A percentile compares a stretch with the other conserved stretches of the same genome.
These are phyloP conservation scores for Cyprinodon tularosa DNA, from an alignment of 2,113 vertebrate species.

Conservation along the genomic window DNA sequence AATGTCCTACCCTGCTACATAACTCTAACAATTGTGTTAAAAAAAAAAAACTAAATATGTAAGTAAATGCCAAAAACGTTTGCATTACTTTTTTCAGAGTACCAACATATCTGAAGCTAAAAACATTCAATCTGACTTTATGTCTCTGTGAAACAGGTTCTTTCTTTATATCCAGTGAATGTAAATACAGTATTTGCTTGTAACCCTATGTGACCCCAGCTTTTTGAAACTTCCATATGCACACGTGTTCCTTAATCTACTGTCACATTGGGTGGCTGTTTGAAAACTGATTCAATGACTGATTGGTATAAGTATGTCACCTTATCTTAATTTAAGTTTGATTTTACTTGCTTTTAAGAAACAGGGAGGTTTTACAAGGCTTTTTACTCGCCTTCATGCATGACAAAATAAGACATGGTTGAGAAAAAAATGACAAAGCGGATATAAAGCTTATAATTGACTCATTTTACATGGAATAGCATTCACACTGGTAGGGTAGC, in stretches of 20 bases:
- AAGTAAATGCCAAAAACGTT: too few relatives aligned
- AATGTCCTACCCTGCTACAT: background rate
- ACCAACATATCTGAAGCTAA: background rate
- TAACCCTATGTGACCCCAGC: background rate
- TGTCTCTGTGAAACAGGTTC: too few relatives aligned
- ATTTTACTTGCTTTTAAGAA: slow-evolving; percentile 36
- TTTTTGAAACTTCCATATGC: background rate
- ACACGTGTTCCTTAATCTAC: background rate
- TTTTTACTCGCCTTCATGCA: slow-evolving; percentile 37
- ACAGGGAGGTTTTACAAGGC: slow-evolving; percentile 46
- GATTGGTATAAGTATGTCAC: background rate
- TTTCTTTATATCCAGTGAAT: too few relatives aligned
- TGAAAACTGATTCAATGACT: background rate
- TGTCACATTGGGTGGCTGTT: background rate
- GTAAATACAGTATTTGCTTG: background rate
- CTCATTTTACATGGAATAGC: slow-evolving; percentile 32
- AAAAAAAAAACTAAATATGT: too few relatives aligned
- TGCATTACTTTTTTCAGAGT: background rate
- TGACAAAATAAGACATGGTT: slow-evolving; percentile 29
- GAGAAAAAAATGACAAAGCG: slow-evolving; percentile 29
- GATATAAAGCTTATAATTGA: slow-evolving; percentile 47
- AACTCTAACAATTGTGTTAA: too few relatives aligned
- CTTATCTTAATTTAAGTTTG: slow-evolving; percentile 23
- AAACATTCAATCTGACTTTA: background rate
- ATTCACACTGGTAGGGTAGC: slow-evolving; percentile 14